These are phyloP conservation scores for Hipposideros larvatus DNA, from an alignment of 2,797 vertebrate genomes.

Conservation along the genomic window DNA sequence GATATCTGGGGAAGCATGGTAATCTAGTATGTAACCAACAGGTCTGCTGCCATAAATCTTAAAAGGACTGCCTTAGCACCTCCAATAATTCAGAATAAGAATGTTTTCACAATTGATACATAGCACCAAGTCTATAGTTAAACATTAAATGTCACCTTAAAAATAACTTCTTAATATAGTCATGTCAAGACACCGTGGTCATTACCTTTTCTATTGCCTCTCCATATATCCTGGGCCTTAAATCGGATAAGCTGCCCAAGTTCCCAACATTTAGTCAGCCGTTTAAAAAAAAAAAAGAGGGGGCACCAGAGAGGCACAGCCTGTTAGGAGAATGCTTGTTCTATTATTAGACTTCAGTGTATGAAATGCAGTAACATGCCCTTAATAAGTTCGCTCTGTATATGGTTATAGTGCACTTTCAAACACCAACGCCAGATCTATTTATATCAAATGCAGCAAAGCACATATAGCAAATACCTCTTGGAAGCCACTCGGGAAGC, in stretches of 20 bases:
- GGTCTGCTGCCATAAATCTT: background rate
- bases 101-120: background rate
- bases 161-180: background rate
- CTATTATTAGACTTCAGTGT: constrained; percentile 48
- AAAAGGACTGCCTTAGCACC: background rate
- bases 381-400: background rate
- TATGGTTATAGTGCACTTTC: background rate
- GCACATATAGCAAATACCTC: background rate
- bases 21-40: background rate
- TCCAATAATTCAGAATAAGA: background rate
- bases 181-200: background rate
- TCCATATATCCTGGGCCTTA: background rate
- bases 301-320: background rate
- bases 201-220: background rate
- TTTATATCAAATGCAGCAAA: constrained; percentile 24
- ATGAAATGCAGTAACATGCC: background rate
- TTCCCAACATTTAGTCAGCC: background rate
- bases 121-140: background rate
- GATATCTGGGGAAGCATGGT: background rate
- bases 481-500: background rate
- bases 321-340: background rate
- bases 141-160: background rate
- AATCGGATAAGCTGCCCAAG: background rate
- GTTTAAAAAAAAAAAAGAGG: background rate
- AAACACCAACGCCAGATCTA: background rate